phyloP scores from a whole-genome alignment of 1,140 invertebrate species.

The Pachypeltis micranthus region DNA sequence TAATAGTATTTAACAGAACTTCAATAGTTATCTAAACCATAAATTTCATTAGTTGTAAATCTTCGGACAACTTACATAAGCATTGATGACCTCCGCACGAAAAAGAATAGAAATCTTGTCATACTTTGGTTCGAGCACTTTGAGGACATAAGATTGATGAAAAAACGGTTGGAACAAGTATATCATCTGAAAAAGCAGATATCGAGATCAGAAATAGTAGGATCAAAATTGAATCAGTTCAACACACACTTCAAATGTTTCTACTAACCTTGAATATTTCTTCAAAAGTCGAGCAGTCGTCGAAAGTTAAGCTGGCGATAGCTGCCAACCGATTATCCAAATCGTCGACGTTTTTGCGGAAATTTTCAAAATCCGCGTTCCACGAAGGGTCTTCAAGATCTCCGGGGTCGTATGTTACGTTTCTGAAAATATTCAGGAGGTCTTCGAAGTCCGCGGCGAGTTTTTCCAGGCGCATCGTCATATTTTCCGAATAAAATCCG shows the following conservation, averaged over 20 bases:
- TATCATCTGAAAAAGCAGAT: conserved; percentile 51
- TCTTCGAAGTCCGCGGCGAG: conserved; percentile 62
- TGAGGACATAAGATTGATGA: conserved; percentile 55
- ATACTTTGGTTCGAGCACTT: conserved; percentile 50
- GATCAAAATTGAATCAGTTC: no score
- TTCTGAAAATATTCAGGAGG: conserved; percentile 53
- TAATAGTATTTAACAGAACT: no score
- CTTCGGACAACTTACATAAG: conserved; percentile 42
- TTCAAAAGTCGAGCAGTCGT: conserved; percentile 61
- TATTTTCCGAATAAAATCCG: conserved; percentile 57
- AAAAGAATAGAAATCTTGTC: conserved; percentile 43
- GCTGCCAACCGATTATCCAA: conserved; percentile 61
- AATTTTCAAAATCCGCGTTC: conserved; percentile 46
- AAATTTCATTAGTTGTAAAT: background rate
- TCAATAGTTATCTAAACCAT: background rate
- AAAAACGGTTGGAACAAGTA: conserved; percentile 59
- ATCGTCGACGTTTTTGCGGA: conserved; percentile 45
- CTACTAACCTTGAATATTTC: conserved; percentile 44
- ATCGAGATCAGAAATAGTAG: no score
- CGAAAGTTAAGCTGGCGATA: conserved; percentile 60
- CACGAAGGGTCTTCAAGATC: conserved; percentile 54
- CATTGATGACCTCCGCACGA: conserved; percentile 48
- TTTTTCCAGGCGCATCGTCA: conserved; percentile 40
- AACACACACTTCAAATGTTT: no score
- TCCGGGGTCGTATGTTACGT: conserved; percentile 54